Evolutionary conservation across 1,140 invertebrate species (phyloP).

Genomic region (Brachionus koreanus): DNA sequence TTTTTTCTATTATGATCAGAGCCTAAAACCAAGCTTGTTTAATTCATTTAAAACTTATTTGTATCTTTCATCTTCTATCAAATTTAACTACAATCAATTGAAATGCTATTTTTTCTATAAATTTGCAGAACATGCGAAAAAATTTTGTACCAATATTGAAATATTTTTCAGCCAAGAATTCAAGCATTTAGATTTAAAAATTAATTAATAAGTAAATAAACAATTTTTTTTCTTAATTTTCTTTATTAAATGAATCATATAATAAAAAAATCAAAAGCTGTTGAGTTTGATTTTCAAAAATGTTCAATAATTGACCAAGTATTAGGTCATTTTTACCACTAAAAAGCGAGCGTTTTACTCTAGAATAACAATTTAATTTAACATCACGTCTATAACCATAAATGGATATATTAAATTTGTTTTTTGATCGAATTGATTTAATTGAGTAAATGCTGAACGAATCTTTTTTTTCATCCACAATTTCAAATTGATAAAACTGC

Average conservation of each 20-base stretch:
- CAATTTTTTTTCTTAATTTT: neutral
- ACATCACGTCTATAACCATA: neutral
- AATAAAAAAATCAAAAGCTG: constrained; percentile 1
- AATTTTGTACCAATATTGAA: neutral
- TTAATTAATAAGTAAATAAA: neutral
- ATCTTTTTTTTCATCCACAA: constrained; percentile 22
- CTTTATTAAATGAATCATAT: neutral
- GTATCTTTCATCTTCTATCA: neutral
- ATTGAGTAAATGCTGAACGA: constrained; percentile 6
- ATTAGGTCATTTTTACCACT: neutral
- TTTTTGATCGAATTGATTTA: neutral
- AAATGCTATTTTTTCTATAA: neutral
- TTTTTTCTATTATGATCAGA: constrained; percentile 19
- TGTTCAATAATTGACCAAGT: neutral
- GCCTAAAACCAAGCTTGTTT: neutral
- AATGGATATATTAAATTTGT: constrained; percentile 9
- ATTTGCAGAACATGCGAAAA: constrained; percentile 5
- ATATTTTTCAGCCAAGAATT: neutral
- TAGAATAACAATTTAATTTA: neutral
- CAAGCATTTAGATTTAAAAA: neutral
- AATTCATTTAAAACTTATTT: neutral
- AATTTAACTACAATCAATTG: constrained; percentile 2
- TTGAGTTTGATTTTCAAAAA: neutral
- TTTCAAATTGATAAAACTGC: constrained; percentile 26
- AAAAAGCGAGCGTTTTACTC: neutral